phyloP scores from a whole-genome alignment of 23 tunicate species.

The Diplosoma virens region DNA sequence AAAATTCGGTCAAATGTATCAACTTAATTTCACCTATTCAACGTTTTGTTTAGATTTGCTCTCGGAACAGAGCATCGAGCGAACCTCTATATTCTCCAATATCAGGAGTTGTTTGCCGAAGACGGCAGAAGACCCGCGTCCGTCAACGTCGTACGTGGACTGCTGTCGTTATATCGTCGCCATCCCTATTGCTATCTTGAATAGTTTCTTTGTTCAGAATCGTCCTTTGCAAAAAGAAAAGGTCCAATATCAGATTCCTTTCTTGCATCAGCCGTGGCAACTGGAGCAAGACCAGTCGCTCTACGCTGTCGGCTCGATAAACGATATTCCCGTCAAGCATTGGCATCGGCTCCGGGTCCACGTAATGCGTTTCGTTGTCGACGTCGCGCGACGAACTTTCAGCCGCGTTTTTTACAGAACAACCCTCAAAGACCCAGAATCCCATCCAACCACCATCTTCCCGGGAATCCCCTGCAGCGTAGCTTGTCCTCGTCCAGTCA shows the following conservation, averaged over 20 bases:
- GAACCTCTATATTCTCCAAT: slow-evolving; percentile 75
- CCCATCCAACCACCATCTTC: slow-evolving; percentile 4
- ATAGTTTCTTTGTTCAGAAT: slow-evolving; percentile 23
- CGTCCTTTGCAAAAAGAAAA: slow-evolving; percentile 36
- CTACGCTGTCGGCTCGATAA: slow-evolving; percentile 84
- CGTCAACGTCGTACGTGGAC: slow-evolving; percentile 45
- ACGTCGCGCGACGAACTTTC: no score
- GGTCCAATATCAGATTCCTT: slow-evolving; percentile 68
- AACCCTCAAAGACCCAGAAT: neutral
- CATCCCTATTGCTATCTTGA: neutral
- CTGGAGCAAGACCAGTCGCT: slow-evolving; percentile 76
- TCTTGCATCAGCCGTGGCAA: slow-evolving; percentile 90
- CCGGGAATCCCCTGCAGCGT: slow-evolving; percentile 14
- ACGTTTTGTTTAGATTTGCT: slow-evolving; percentile 35
- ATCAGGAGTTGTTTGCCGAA: slow-evolving; percentile 91
- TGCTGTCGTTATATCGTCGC: neutral
- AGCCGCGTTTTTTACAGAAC: neutral
- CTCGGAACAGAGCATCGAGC: slow-evolving; percentile 85
- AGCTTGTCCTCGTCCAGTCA: slow-evolving; percentile 3
- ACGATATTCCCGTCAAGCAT: slow-evolving; percentile 58
- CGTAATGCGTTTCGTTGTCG: neutral
- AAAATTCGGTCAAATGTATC: no score
- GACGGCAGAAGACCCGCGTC: slow-evolving; percentile 92
- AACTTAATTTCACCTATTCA: no score
- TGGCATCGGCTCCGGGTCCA: slow-evolving; percentile 46